Evolutionary conservation across 2,888 invertebrate species (phyloP).

Genomic region (Rhimphoctona megacephalus): DNA sequence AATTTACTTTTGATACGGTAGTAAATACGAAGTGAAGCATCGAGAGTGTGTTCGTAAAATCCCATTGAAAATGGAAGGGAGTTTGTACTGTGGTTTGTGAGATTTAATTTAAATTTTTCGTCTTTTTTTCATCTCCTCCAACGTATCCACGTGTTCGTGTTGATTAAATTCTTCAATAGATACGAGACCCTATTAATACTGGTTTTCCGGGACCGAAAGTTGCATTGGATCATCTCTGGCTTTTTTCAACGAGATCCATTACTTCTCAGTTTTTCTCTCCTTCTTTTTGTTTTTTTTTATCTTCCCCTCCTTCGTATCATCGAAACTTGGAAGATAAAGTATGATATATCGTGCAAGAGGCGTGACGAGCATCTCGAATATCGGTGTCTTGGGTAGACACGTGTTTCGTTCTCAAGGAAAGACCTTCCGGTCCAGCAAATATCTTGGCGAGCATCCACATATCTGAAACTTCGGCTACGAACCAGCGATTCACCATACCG

Average conservation of each 20-base stretch:
- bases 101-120: slow-evolving; percentile 11
- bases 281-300: not conserved
- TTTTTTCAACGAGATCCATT: slow-evolving; percentile 6
- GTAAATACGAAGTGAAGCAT: slow-evolving; percentile 31
- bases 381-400: slow-evolving; percentile 12
- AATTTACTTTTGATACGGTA: slow-evolving; percentile 58
- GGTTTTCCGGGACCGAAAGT: slow-evolving; percentile 5
- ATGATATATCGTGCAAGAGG: slow-evolving; percentile 1
- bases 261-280: not conserved
- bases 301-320: not conserved
- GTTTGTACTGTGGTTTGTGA: slow-evolving; percentile 16
- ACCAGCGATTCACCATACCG: not conserved
- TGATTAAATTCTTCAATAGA: slow-evolving; percentile 52
- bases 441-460: slow-evolving; percentile 6
- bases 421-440: slow-evolving; percentile 11
- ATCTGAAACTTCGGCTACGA: not conserved
- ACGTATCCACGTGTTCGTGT: slow-evolving; percentile 9
- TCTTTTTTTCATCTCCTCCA: not conserved
- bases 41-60: slow-evolving; percentile 25
- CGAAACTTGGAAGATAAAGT: slow-evolving; percentile 17
- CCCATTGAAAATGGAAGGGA: slow-evolving; percentile 36
- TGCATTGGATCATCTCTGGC: slow-evolving; percentile 2
- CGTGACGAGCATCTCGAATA: slow-evolving; percentile 14
- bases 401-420: slow-evolving; percentile 9
- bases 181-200: slow-evolving; percentile 16